Conservation (phyloP, 2,113 vertebrate genomes). For the Gnathochromis pfefferi region DNA sequence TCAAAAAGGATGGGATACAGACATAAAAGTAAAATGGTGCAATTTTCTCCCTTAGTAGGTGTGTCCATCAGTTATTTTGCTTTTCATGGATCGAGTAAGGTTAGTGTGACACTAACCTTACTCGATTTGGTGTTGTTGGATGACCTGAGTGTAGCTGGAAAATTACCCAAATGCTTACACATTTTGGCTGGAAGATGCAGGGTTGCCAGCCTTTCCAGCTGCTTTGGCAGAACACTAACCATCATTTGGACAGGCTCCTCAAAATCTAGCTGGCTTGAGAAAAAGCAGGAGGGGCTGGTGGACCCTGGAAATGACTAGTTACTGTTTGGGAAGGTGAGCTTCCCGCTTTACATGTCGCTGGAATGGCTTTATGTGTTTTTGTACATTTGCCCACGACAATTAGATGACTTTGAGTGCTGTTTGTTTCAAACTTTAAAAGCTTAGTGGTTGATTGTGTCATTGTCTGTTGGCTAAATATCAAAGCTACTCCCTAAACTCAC, state of each 20-base stretch:
- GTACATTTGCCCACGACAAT: not conserved
- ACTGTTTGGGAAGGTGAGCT: slow-evolving; percentile 13
- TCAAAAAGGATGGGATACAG: not conserved
- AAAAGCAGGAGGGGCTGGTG: not conserved
- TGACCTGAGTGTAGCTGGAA: slow-evolving; percentile 29
- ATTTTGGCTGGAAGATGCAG: slow-evolving; percentile 5
- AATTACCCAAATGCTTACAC: slow-evolving; percentile 32
- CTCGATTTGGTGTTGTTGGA: slow-evolving; percentile 20
- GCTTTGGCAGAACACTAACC: slow-evolving; percentile 43
- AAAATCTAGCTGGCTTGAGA: not conserved
- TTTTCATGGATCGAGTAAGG: not conserved
- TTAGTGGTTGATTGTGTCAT: not conserved
- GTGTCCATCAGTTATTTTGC: not conserved
- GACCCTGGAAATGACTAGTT: slow-evolving; percentile 15
- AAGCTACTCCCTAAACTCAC: not conserved
- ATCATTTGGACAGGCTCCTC: slow-evolving; percentile 22
- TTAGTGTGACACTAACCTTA: slow-evolving; percentile 24
- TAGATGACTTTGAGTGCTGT: not conserved
- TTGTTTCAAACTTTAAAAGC: not conserved
- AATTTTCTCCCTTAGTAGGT: not conserved
- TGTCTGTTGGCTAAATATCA: not conserved
- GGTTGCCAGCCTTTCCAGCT: slow-evolving; percentile 48
- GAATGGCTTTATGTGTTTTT: not conserved
- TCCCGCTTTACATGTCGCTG: not conserved
- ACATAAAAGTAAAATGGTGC: not conserved